These are phyloP conservation scores for Narcine bancroftii DNA, from an alignment of 2,113 vertebrate species.

Conservation along the genomic window DNA sequence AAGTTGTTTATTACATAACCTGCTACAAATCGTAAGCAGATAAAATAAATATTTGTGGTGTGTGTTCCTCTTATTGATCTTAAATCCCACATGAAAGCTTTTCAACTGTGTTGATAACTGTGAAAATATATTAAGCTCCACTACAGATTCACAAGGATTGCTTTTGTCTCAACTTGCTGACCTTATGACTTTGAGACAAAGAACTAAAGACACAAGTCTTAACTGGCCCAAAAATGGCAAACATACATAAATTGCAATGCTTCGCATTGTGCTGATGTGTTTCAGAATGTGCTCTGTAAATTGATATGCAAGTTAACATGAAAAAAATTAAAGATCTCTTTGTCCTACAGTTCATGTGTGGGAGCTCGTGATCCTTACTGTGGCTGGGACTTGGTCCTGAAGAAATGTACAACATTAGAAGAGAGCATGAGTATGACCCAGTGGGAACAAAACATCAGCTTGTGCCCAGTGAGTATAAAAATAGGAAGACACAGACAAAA, in stretches of 20 bases:
- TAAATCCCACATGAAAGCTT: neutral
- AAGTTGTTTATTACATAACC: neutral
- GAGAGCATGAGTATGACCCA: slow-evolving; percentile 88
- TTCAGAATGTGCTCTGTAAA: neutral
- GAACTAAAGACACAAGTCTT: neutral
- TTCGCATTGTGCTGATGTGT: neutral
- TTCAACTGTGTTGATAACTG: neutral
- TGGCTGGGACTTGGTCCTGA: slow-evolving; percentile 84
- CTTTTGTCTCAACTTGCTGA: slow-evolving; percentile 5
- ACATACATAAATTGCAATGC: neutral
- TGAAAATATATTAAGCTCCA: neutral
- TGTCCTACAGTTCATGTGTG: slow-evolving; percentile 68
- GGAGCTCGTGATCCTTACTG: slow-evolving; percentile 92
- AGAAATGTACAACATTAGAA: slow-evolving; percentile 87
- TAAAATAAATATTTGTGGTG: neutral
- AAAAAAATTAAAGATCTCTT: slow-evolving; percentile 23
- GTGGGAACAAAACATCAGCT: slow-evolving; percentile 85
- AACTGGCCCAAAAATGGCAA: neutral
- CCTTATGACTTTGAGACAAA: neutral
- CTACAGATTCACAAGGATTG: neutral
- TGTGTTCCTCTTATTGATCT: neutral
- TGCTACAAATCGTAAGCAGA: neutral
- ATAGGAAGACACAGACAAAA: neutral
- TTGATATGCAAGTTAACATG: slow-evolving; percentile 24
- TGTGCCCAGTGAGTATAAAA: slow-evolving; percentile 76